Base-by-base conservation (phyloP, 1,140 invertebrate species). In the Nautilus pompilius region DNA sequence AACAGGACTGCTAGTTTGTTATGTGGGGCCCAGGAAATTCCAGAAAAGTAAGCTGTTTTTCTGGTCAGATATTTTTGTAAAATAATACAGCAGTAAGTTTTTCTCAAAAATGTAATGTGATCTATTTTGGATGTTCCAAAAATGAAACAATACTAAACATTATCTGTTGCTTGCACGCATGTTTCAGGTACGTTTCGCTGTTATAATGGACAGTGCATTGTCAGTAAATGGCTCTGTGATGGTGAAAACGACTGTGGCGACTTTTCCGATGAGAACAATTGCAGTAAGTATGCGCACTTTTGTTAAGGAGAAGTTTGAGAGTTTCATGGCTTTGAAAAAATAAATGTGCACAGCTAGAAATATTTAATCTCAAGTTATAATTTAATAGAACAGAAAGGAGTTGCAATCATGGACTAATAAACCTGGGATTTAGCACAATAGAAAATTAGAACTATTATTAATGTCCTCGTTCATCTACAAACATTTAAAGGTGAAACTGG, bases 361-460 rank as follows among this genome's bases (percentile, higher is more conserved):
- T 17, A 13, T 3, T 2, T 94, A 96, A 74, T 91, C 51, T 24
- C 51, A 54, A 4, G 20, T 54, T 17, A 2, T 2, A 2, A 17
- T 22, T 24, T 5, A 5, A 22, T n/a, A n/a, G n/a, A n/a, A n/a
- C n/a, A n/a, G n/a, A n/a, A n/a, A n/a, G n/a, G n/a, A n/a, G n/a
- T n/a, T n/a, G n/a, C n/a, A n/a, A n/a, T n/a, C n/a, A n/a, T n/a
- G n/a, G n/a, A n/a, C n/a, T n/a, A n/a, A n/a, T n/a, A n/a, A n/a
- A n/a, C n/a, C n/a, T n/a, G n/a, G n/a, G n/a, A n/a, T n/a, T n/a
- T n/a, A n/a, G n/a, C n/a, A n/a, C n/a, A n/a, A n/a, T n/a, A n/a
- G n/a, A n/a, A n/a, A n/a, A n/a, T n/a, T n/a, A n/a, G n/a, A n/a
- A n/a, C n/a, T n/a, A n/a, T n/a, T n/a, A n/a, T n/a, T n/a, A n/a